These are phyloP conservation scores for Dolichomitus sp. DNA, from an alignment of 2,888 invertebrate species.

Conservation along the genomic window DNA sequence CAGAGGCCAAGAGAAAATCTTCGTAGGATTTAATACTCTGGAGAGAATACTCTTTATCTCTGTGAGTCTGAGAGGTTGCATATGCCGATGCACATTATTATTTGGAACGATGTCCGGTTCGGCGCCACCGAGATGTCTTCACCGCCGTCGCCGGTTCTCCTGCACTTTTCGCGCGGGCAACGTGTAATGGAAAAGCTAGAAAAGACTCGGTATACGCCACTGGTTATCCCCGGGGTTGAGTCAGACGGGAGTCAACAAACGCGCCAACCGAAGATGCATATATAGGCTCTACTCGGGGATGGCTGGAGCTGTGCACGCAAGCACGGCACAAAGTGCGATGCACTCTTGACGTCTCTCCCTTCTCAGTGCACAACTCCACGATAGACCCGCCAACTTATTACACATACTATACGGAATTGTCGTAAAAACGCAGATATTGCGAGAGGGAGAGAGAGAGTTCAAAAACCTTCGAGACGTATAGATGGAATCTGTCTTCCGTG, in stretches of 20 bases:
- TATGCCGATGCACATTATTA: slow-evolving; percentile 20
- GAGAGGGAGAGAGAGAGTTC: slow-evolving; percentile 19
- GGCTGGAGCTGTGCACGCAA: slow-evolving; percentile 5
- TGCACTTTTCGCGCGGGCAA: slow-evolving; percentile 7
- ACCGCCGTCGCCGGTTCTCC: slow-evolving; percentile 6
- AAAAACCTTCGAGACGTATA: slow-evolving; percentile 11
- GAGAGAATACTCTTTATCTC: not conserved
- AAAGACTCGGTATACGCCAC: not conserved
- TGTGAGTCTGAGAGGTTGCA: not conserved
- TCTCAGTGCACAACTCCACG: not conserved
- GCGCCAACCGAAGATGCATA: slow-evolving; percentile 14
- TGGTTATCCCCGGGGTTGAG: slow-evolving; percentile 37
- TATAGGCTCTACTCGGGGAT: not conserved
- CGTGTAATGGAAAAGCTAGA: slow-evolving; percentile 21
- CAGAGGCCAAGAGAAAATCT: not conserved
- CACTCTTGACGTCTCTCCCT: slow-evolving; percentile 27
- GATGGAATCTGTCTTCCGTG: slow-evolving; percentile 10
- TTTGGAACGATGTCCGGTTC: slow-evolving; percentile 35
- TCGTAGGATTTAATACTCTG: slow-evolving; percentile 23
- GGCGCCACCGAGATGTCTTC: slow-evolving; percentile 6
- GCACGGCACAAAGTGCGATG: slow-evolving; percentile 26
- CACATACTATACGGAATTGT: slow-evolving; percentile 18
- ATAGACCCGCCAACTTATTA: slow-evolving; percentile 21
- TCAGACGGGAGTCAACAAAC: slow-evolving; percentile 43
- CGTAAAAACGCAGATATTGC: slow-evolving; percentile 41